Conservation (phyloP, 2,113 vertebrate species). For the Microcebus jonahi region DNA sequence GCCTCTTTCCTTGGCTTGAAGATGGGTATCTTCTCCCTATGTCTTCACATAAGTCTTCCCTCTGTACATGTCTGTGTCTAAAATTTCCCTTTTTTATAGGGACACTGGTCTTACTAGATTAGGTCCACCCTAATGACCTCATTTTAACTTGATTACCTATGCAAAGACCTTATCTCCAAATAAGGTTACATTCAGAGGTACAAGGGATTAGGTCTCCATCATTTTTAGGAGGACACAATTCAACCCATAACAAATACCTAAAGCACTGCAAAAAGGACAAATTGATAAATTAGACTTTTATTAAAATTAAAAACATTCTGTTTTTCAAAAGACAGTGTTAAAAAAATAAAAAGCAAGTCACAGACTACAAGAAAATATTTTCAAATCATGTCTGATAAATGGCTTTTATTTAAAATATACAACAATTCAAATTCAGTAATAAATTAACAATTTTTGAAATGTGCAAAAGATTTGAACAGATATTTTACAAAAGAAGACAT, state of each 20-base stretch:
- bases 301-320: background rate
- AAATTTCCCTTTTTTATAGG: background rate
- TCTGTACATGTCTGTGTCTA: background rate
- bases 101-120: background rate
- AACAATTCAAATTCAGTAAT: background rate
- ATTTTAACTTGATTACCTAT: background rate
- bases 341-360: background rate
- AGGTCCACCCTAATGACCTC: background rate
- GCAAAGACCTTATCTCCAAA: background rate
- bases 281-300: background rate
- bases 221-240: background rate
- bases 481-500: background rate
- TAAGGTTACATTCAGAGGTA: background rate
- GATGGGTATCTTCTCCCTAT: too few relatives aligned
- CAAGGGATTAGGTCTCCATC: background rate
- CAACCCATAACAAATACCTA: background rate
- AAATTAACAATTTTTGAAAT: background rate
- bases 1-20: background rate
- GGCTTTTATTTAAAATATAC: background rate
- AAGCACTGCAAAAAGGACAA: background rate
- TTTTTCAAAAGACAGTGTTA: background rate
- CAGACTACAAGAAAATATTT: conserved; percentile 17
- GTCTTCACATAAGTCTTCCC: background rate
- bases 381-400: background rate
- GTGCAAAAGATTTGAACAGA: background rate